These are phyloP conservation scores for Isurus oxyrinchus DNA, from an alignment of 2,113 vertebrate genomes.

Conservation along the genomic window DNA sequence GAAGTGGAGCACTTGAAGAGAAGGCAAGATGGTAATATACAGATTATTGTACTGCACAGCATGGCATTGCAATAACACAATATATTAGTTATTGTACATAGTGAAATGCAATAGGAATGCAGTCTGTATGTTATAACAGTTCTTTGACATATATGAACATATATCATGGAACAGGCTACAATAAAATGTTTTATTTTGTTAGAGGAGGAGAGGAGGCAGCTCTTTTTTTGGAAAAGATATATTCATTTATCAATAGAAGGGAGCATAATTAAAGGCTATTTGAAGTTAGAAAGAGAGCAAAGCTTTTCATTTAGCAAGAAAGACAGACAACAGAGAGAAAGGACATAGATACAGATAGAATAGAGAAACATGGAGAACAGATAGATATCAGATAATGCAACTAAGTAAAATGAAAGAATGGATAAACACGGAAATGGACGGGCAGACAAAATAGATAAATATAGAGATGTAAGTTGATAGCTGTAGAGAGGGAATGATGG, in stretches of 20 bases:
- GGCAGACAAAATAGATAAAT: background rate
- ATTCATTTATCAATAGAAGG: background rate
- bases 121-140: background rate
- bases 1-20: background rate
- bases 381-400: background rate
- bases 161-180: background rate
- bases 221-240: background rate
- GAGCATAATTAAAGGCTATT: background rate
- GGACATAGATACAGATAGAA: background rate
- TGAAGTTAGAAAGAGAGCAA: background rate
- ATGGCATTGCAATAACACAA: background rate
- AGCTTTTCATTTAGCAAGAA: background rate
- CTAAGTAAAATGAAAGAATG: background rate
- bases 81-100: background rate
- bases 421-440: background rate
- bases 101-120: background rate
- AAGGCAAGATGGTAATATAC: background rate
- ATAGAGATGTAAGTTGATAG: background rate
- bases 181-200: background rate
- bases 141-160: background rate
- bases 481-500: background rate
- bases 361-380: background rate
- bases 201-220: background rate
- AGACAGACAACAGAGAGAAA: background rate
- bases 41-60: background rate